Evolutionary conservation across 2,888 invertebrate genomes (phyloP).

Genomic region (Microctonus brassicae): DNA sequence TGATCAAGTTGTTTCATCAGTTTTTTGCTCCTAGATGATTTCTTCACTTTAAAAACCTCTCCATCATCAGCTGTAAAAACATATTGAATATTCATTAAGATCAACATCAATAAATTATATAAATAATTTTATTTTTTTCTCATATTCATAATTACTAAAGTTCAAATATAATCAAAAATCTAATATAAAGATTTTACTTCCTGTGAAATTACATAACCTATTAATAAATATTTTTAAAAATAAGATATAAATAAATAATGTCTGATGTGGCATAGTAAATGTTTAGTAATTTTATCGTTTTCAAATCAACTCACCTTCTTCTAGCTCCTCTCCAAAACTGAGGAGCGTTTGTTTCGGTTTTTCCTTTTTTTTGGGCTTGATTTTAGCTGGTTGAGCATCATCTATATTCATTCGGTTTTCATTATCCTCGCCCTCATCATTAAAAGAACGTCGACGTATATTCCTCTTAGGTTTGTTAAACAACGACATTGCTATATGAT

Average conservation of each 20-base stretch:
- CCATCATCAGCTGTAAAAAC: conserved; percentile 79
- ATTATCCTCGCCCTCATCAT: conserved; percentile 76
- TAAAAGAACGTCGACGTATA: conserved; percentile 83
- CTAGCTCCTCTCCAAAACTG: conserved; percentile 81
- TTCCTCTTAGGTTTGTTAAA: conserved; percentile 91
- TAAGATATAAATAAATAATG: not conserved
- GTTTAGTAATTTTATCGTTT: not conserved
- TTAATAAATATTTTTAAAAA: too few species aligned
- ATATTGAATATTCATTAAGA: not conserved
- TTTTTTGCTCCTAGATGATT: conserved; percentile 93
- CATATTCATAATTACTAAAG: conserved; percentile 1
- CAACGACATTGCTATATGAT: conserved; percentile 77
- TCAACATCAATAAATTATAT: not conserved
- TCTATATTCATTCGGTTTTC: conserved; percentile 74
- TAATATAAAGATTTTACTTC: not conserved
- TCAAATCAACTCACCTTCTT: conserved; percentile 59
- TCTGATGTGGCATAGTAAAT: too few species aligned
- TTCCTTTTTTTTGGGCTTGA: conserved; percentile 71
- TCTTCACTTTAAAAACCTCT: conserved; percentile 95
- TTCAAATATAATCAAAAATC: too few species aligned
- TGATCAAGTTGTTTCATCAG: conserved; percentile 87
- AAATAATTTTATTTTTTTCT: not conserved
- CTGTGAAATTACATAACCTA: not conserved
- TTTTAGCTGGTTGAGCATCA: conserved; percentile 68
- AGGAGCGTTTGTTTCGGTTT: conserved; percentile 76